phyloP scores from a whole-genome alignment of 2,113 vertebrate genomes.

The Notechis scutatus region DNA sequence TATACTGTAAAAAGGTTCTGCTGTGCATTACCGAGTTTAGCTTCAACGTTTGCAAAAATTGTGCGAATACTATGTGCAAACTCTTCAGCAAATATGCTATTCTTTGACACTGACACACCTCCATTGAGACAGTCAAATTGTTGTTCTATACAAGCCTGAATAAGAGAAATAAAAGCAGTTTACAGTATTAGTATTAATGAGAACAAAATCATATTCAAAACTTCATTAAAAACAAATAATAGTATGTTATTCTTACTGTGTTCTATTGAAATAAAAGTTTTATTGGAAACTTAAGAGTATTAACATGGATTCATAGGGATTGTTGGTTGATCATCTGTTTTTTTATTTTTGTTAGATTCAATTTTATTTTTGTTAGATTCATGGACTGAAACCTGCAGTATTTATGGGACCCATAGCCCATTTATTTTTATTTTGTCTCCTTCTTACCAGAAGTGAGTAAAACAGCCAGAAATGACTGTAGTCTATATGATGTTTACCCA shows the following conservation, averaged over 20 bases:
- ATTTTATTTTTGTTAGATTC: neutral
- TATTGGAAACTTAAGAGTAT: neutral
- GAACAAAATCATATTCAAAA: neutral
- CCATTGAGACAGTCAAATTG: slow-evolving; percentile 90
- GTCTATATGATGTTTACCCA: neutral
- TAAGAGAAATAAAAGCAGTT: neutral
- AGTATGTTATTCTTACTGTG: neutral
- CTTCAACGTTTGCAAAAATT: slow-evolving; percentile 87
- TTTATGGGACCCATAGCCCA: neutral
- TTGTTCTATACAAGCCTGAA: slow-evolving; percentile 92
- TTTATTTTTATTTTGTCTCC: neutral
- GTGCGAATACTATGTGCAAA: slow-evolving; percentile 88
- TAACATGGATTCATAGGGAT: neutral
- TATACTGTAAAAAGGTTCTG: slow-evolving; percentile 17
- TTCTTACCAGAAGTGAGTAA: neutral
- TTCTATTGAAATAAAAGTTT: neutral
- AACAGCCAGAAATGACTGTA: neutral
- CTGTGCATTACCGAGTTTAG: slow-evolving; percentile 85
- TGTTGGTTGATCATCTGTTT: neutral
- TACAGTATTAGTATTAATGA: neutral
- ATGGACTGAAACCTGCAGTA: neutral
- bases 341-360: neutral
- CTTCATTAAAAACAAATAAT: neutral
- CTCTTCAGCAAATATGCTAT: slow-evolving; percentile 92
- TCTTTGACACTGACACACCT: slow-evolving; percentile 89